These are phyloP conservation scores for Pica pica DNA, from an alignment of 2,113 vertebrate genomes.

Conservation along the genomic window DNA sequence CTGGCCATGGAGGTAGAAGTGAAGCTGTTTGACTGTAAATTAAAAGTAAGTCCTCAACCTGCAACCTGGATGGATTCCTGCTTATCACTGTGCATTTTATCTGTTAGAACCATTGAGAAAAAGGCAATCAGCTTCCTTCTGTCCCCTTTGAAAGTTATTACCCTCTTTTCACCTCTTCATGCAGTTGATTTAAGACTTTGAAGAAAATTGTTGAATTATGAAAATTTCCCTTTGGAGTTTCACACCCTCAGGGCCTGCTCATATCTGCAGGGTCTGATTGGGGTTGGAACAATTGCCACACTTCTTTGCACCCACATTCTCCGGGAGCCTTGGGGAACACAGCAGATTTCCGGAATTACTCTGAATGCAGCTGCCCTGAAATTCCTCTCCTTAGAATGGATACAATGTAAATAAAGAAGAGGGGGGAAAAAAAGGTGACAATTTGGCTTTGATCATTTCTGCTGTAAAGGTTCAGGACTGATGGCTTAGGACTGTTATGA, in stretches of 20 bases:
- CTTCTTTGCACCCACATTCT: not conserved
- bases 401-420: not conserved
- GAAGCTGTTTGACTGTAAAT: not conserved
- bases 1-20: not conserved
- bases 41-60: not conserved
- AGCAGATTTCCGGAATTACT: not conserved
- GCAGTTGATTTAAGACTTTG: not conserved
- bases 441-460: not conserved
- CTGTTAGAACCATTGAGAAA: not conserved
- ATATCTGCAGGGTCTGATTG: not conserved
- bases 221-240: not conserved
- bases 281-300: not conserved
- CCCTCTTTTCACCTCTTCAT: not conserved
- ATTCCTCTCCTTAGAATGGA: not conserved
- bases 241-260: not conserved
- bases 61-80: not conserved
- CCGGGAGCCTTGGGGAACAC: not conserved
- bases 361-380: not conserved
- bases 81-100: not conserved
- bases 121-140: not conserved
- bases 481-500: not conserved
- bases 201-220: not conserved
- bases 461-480: not conserved
- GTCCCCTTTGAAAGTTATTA: not conserved
- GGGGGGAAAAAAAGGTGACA: rapidly evolving